Evolutionary conservation across 2,888 invertebrate genomes (phyloP), one percentile per base, ranked within the genome.

Genomic region (Pocota personata): DNA sequence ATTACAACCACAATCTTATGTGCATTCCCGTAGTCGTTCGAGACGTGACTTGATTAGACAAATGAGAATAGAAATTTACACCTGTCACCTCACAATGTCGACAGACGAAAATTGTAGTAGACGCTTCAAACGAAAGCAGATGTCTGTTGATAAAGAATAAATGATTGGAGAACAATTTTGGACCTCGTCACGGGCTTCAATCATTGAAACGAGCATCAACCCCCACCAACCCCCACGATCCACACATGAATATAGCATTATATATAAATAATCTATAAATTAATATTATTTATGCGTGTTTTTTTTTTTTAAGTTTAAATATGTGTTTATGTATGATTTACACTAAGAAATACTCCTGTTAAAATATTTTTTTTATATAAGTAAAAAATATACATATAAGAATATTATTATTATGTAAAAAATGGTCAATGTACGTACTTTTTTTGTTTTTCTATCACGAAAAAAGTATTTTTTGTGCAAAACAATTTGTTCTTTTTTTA

Each of bases 271-370:
- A 21, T 24, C 6, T 27, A 19, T 37, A 40, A 27, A 21, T 21
- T 37, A 58, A 40, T 19, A 52, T 12, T 52, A 43, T 32, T 69
- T 69, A 69, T 72, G 46, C 48, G 72, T 72, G 71, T 72, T 72
- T 72, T 6, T 66, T 50, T 67, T 8, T 52, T 48, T 55, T 48
- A 48, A 30, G 7, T 46, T 30, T 12, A 48, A 69, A 57, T 7
- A 30, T 48, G 21, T 58, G 8, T 58, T 67, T 30, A 40, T 58
- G 24, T 58, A 48, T 58, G 48, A 50, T 32, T 76, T 46, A 57
- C 37, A 46, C 30, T 66, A 66, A 66, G 50, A 66, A 66, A 7
- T 50, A 66, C 46, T 27, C 12, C 32, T 75, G 48, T 40, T 62
- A 19, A 73, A 52, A 62, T 73, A 73, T 52, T 43, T 30, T 2